A percentile compares a stretch with the other conserved stretches of the same genome.
These are phyloP conservation scores for Tetranychus truncatus DNA, from an alignment of 2,888 invertebrate genomes.

Conservation along the genomic window DNA sequence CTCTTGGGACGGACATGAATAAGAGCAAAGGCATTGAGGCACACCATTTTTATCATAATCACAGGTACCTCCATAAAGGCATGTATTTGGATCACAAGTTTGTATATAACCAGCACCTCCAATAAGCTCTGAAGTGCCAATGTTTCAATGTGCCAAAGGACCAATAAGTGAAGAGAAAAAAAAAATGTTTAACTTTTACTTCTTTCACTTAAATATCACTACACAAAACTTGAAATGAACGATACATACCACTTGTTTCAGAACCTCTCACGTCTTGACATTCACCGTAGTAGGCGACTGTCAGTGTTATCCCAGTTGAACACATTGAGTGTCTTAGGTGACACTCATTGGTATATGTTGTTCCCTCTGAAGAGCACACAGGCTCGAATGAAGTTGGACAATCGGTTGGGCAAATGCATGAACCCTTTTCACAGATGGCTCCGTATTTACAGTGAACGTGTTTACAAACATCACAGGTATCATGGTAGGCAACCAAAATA, in stretches of 20 bases:
- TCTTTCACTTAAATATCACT: not conserved
- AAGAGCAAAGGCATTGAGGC: constrained; percentile 57
- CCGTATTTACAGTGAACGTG: constrained; percentile 61
- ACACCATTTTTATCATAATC: constrained; percentile 56
- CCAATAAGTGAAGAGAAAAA: too few species aligned
- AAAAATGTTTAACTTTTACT: not conserved
- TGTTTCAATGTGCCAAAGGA: not conserved
- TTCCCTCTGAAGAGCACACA: constrained; percentile 26
- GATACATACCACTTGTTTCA: not conserved
- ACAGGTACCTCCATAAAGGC: constrained; percentile 41
- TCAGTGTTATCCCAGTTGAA: constrained; percentile 33
- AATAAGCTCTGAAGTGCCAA: not conserved
- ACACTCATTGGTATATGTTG: constrained; percentile 50
- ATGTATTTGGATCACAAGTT: constrained; percentile 36
- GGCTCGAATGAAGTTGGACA: constrained; percentile 38
- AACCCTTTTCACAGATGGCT: constrained; percentile 60
- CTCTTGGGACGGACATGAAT: constrained; percentile 46
- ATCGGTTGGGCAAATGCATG: constrained; percentile 63
- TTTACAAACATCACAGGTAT: constrained; percentile 62
- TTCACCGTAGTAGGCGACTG: constrained; percentile 11
- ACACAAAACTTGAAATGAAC: not conserved
- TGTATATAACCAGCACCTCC: constrained; percentile 36
- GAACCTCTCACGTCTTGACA: not conserved
- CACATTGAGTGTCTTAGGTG: constrained; percentile 63
- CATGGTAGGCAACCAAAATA: constrained; percentile 54